Conservation (phyloP, 1,140 invertebrate genomes). For the Drosophila takahashii region DNA sequence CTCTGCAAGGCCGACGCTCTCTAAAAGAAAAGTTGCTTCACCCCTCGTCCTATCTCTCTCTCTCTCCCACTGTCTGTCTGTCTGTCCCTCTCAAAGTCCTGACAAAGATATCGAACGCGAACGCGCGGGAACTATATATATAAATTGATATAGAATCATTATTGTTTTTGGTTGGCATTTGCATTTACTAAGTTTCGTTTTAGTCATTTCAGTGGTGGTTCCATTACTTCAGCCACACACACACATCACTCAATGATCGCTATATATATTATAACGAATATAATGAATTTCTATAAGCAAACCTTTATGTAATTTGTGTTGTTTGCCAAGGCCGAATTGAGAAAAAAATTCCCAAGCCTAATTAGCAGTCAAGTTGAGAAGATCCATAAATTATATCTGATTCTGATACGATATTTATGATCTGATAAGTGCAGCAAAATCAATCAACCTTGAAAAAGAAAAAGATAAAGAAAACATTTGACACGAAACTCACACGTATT, state of each 20-base stretch:
- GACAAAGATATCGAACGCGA: conserved; percentile 11
- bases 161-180: conserved; percentile 39
- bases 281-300: conserved; percentile 44
- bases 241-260: conserved; percentile 9
- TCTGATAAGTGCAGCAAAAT: conserved; percentile 19
- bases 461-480: neutral
- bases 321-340: conserved; percentile 18
- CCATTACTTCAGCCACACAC: neutral
- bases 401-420: conserved; percentile 1
- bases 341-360: conserved; percentile 4
- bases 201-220: conserved; percentile 11
- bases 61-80: conserved; percentile 11
- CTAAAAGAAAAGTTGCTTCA: conserved; percentile 42
- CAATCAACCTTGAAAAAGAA: conserved; percentile 20
- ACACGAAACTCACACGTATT: conserved; percentile 5
- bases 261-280: conserved; percentile 40
- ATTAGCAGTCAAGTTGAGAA: conserved; percentile 8
- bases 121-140: conserved; percentile 19
- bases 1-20: conserved; percentile 44
- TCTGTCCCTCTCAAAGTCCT: conserved; percentile 9
- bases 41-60: conserved; percentile 5
- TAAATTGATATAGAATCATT: conserved; percentile 11
- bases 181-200: conserved; percentile 37
- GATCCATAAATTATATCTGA: conserved; percentile 9
- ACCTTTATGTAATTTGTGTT: conserved; percentile 32